These are phyloP conservation scores for Temnothorax nylanderi DNA, from an alignment of 1,140 invertebrate species.

Conservation along the genomic window DNA sequence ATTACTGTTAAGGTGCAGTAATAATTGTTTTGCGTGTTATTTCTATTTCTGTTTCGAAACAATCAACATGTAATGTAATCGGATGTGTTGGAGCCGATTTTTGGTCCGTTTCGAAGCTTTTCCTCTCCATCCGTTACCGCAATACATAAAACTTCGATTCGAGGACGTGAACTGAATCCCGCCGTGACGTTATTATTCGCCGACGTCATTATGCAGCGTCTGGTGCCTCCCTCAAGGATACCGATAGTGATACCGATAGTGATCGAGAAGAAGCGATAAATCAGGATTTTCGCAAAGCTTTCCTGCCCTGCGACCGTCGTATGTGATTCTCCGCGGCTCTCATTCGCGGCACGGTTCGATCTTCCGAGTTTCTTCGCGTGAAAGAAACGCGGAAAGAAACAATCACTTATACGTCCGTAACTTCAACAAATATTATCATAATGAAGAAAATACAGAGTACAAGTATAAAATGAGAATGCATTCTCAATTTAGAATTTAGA, in stretches of 20 bases:
- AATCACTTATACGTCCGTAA: not conserved
- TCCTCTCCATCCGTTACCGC: slow-evolving; percentile 26
- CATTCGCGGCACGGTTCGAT: slow-evolving; percentile 8
- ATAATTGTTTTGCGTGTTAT: not conserved
- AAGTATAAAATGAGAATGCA: not conserved
- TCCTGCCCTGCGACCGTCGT: slow-evolving; percentile 56
- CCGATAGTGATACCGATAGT: slow-evolving; percentile 45
- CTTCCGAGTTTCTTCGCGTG: not conserved
- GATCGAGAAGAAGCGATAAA: slow-evolving; percentile 62
- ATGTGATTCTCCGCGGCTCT: slow-evolving; percentile 53
- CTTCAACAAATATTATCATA: slow-evolving; percentile 1
- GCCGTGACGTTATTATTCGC: slow-evolving; percentile 54
- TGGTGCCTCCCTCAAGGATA: slow-evolving; percentile 41
- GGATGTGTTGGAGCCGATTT: not conserved
- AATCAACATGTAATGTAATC: not conserved
- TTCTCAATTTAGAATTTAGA: not conserved
- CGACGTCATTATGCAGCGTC: slow-evolving; percentile 53
- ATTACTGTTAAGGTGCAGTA: not conserved
- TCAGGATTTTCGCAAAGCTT: slow-evolving; percentile 71
- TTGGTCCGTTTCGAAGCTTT: slow-evolving; percentile 1
- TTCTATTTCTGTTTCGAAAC: not conserved
- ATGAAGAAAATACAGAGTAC: not conserved
- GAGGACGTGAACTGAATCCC: slow-evolving; percentile 49
- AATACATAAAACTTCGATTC: slow-evolving; percentile 49
- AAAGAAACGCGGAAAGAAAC: not conserved